Evolutionary conservation across 2,888 invertebrate species (phyloP).

Genomic region (Poecilus cupreus): DNA sequence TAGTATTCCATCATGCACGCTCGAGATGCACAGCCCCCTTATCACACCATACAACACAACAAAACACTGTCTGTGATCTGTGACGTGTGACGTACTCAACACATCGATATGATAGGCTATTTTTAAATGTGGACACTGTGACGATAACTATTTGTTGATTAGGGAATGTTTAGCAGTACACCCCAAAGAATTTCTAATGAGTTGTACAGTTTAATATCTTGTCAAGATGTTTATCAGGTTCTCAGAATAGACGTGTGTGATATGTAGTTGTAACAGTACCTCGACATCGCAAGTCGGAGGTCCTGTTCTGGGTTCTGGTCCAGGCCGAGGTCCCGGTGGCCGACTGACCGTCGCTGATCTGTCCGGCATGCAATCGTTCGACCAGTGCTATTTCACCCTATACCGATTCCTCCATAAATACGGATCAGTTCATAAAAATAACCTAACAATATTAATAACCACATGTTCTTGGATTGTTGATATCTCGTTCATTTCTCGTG

Average conservation of each 20-base stretch:
- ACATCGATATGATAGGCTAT: neutral
- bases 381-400: too few relatives aligned
- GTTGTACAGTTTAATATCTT: too few relatives aligned
- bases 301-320: neutral
- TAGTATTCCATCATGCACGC: conserved; percentile 24
- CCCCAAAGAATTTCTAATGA: too few relatives aligned
- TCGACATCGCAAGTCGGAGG: neutral
- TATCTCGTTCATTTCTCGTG: too few relatives aligned
- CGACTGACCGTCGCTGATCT: neutral
- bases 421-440: too few relatives aligned
- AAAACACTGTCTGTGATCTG: neutral
- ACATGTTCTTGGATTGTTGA: too few relatives aligned
- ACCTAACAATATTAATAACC: too few relatives aligned
- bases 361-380: too few relatives aligned
- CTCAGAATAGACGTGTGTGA: neutral
- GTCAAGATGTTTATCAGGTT: neutral
- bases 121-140: conserved; percentile 1
- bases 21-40: neutral
- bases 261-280: neutral
- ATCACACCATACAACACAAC: neutral
- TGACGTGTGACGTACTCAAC: neutral
- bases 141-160: neutral
- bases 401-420: neutral
- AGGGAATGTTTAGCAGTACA: too few relatives aligned
- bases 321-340: neutral